Evolutionary conservation across 2,113 vertebrate species (phyloP), one percentile per base, ranked within the genome.

Genomic region (Pachypanchax playfairii): DNA sequence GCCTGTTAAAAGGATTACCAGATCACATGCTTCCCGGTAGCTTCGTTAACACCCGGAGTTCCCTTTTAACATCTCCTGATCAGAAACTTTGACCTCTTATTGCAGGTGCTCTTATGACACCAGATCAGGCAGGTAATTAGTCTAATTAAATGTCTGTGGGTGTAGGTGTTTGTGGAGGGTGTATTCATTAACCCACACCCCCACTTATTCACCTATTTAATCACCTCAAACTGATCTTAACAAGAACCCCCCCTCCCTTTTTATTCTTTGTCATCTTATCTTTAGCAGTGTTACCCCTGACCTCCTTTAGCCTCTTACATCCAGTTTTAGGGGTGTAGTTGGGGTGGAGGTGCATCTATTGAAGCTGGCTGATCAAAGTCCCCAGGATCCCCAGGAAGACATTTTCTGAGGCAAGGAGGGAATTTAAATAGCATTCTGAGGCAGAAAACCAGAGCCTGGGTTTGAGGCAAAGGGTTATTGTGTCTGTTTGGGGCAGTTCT

Each of bases 101-200:
- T 69, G 73, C 82, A 83, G 82, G 84, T 86, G 77, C 76, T 54
- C 52, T 55, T 77, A 36, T 57, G 76, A 77, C 77, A 59, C 60
- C 49, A 31, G 55, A 75, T 80, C 75, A 85, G 68, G 65, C 70
- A 84, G 80, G 79, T 89, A 87, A 91, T 90, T 89, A 79, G 82
- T 31, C 49, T 67, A 60, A 69, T 75, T 79, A 78, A 79, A 55
- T 56, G 54, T 57, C 24, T 56, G 69, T 11, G 38, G 50, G 36
- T 60, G 54, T 66, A n/a, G n/a, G 39, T 58, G 20, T 63, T 55
- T 28, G 62, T 5, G 56, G 62, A 53, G 52, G 62, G 43, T 57
- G 62, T 56, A 53, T 77, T 85, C 85, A 81, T 85, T 87, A 79
- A 54, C 70, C 73, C 65, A 73, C 63, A 67, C 78, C 60, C 65